Conservation (phyloP, 2,113 vertebrate genomes). For the Cairina moschata region DNA sequence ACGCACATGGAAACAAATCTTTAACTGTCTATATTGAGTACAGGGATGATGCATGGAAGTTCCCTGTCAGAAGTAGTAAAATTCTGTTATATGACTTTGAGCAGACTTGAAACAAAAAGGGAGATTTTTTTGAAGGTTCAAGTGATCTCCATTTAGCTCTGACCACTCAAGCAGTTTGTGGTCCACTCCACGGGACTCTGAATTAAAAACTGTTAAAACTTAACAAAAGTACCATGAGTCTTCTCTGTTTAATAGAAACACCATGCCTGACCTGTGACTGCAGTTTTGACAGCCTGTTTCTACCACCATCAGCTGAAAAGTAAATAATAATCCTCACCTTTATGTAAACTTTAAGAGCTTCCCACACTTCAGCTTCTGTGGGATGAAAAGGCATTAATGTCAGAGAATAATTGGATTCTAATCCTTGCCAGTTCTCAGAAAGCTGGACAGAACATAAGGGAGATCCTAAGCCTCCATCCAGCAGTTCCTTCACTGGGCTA, state of each 20-base stretch:
- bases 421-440: constrained; percentile 48
- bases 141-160: neutral
- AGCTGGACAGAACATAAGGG: constrained; percentile 50
- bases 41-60: neutral
- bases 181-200: neutral
- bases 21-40: neutral
- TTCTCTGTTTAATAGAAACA: neutral
- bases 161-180: neutral
- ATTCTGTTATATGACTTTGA: neutral
- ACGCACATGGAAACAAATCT: neutral
- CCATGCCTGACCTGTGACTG: neutral
- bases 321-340: constrained; percentile 55
- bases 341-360: constrained; percentile 71
- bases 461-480: constrained; percentile 54
- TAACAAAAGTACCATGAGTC: neutral
- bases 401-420: constrained; percentile 72
- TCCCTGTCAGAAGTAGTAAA: neutral
- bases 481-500: constrained; percentile 42
- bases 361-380: constrained; percentile 61
- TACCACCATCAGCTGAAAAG: neutral
- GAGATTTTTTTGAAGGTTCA: neutral
- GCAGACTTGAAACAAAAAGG: neutral
- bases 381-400: constrained; percentile 71
- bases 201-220: neutral
- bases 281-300: neutral